Base-by-base conservation (phyloP, 2,113 vertebrate species). In the Thomomys bottae region DNA sequence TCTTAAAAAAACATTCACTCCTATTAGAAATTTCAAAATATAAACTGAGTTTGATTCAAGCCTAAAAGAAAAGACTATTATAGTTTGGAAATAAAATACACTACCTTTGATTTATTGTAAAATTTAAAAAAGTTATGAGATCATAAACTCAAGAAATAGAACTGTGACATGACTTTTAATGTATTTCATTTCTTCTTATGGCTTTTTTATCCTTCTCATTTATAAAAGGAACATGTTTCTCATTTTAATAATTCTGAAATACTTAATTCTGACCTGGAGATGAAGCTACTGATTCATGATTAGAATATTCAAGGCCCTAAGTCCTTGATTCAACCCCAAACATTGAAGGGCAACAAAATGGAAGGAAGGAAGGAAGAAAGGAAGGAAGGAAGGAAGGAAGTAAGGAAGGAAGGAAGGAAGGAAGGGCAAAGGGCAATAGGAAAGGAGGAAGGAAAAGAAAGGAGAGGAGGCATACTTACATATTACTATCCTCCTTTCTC, bases 171-270 rank as follows among this genome's bases (percentile, higher is more conserved):
- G 36, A 61, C 59, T 61, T 61, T 24, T 61, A 61, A 61, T 61
- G 20, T 61, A 61, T 61, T 61, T 26, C 59, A 24, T 61, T 24
- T 6, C 59, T 61, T 61, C 24, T 66, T 30, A 32, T 30, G 30
- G 28, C 28, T 9, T 66, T 75, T 68, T 12, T 59, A 40, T 45
- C 6, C 34, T 59, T 84, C 26, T 59, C 57, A 45, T 26, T 59
- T 88, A 90, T 85, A 79, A 84, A 36, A 85, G 7, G 26, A 24
- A 66, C 23, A 76, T 14, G 8, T 80, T 78, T 87, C 34, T 90
- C 32, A 66, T 28, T 86, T 94, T 81, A 94, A 17, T 83, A 78
- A 68, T 85, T 83, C 70, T 88, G 54, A 91, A 88, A 84, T 76
- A 72, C n/a, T 68, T 34, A 49, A 17, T 61, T 83, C 36, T 81